Percentiles rank a stretch among this genome's conserved stretches.
Conservation (phyloP, 1,140 invertebrate species). For the Tetramorium parvispinum region DNA sequence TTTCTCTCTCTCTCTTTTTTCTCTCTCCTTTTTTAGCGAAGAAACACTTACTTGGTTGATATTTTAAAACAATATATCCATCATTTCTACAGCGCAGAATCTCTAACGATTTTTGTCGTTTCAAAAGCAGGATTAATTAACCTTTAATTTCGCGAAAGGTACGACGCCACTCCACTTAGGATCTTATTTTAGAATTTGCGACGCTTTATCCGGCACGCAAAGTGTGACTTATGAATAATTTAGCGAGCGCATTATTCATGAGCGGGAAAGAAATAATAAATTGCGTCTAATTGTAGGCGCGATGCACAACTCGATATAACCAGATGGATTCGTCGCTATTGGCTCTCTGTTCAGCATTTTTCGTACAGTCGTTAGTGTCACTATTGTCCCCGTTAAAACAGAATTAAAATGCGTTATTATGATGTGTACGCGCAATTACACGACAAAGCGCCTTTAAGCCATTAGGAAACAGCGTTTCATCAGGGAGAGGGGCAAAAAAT, state of each 20-base stretch:
- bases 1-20: background rate
- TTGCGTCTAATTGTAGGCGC: slow-evolving; percentile 61
- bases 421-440: slow-evolving; percentile 16
- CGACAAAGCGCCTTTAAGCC: background rate
- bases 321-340: slow-evolving; percentile 43
- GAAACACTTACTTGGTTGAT: background rate
- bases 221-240: slow-evolving; percentile 74
- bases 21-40: background rate
- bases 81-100: slow-evolving; percentile 10
- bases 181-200: slow-evolving; percentile 70
- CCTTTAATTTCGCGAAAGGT: slow-evolving; percentile 63
- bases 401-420: slow-evolving; percentile 20
- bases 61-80: slow-evolving; percentile 34
- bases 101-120: slow-evolving; percentile 15
- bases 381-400: background rate
- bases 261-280: slow-evolving; percentile 59
- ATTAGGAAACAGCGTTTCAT: slow-evolving; percentile 1
- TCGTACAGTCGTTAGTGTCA: background rate
- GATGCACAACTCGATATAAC: slow-evolving; percentile 64
- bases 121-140: slow-evolving; percentile 60
- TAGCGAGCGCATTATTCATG: slow-evolving; percentile 69
- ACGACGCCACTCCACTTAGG: slow-evolving; percentile 14
- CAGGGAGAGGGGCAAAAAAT: slow-evolving; percentile 10
- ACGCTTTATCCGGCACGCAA: slow-evolving; percentile 64
- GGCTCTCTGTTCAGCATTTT: background rate